A percentile compares a stretch with the other conserved stretches of the same genome.
These are phyloP conservation scores for Ammodytes dubius DNA, from an alignment of 2,113 vertebrate genomes.

Conservation along the genomic window DNA sequence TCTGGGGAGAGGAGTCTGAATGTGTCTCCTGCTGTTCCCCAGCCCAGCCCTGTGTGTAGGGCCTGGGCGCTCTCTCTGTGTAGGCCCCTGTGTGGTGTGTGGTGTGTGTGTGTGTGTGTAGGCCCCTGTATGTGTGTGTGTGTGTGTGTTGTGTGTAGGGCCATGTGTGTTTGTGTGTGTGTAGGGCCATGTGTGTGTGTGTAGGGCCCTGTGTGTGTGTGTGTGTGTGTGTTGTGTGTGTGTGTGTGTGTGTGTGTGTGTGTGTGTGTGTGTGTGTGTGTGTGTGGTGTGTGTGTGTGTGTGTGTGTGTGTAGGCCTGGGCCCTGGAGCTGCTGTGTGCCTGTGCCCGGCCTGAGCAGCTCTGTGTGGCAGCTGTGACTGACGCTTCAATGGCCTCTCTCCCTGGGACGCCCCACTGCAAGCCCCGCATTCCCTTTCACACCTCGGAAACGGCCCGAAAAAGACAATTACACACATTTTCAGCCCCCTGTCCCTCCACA, in stretches of 20 bases:
- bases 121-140: too few species aligned
- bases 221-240: too few species aligned
- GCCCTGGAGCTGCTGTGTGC: constrained; percentile 78
- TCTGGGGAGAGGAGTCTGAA: constrained; percentile 75
- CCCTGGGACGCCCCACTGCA: constrained; percentile 80
- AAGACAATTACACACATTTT: constrained; percentile 84
- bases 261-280: too few species aligned
- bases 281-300: too few species aligned
- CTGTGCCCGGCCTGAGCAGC: constrained; percentile 40
- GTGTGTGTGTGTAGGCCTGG: constrained; percentile 42
- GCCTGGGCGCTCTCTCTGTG: too few species aligned
- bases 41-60: constrained; percentile 54
- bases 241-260: too few species aligned
- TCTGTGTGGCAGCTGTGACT: constrained; percentile 86
- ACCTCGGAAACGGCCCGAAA: constrained; percentile 81
- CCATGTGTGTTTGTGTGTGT: too few species aligned
- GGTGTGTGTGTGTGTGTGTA: too few species aligned
- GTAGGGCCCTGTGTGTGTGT: too few species aligned
- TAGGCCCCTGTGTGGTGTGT: too few species aligned
- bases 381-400: constrained; percentile 85
- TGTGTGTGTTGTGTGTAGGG: too few species aligned
- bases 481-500: constrained; percentile 63
- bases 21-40: constrained; percentile 81
- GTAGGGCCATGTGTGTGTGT: too few species aligned
- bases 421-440: constrained; percentile 83